Evolutionary conservation across 64 coral and sea anemone species (phyloP).

Genomic region (Pocillopora verrucosa): DNA sequence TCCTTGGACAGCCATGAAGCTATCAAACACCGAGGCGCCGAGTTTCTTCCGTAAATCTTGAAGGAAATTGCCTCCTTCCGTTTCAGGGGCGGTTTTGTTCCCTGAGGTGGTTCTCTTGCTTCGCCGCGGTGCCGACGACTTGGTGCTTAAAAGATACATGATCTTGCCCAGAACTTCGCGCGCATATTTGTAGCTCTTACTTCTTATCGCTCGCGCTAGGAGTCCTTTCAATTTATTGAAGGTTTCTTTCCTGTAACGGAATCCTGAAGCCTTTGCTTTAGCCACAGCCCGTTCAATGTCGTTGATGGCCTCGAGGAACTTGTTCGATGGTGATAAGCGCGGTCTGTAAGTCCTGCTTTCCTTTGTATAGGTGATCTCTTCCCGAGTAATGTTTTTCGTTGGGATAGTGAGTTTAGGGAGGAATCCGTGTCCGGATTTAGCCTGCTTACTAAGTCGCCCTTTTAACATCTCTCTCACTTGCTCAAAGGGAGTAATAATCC

Average conservation of each 20-base stretch:
- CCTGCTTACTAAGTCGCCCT: too few species aligned
- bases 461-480: neutral
- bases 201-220: neutral
- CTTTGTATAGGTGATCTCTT: conserved; percentile 28
- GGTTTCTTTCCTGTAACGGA: neutral
- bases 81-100: too few species aligned
- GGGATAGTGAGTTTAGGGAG: too few species aligned
- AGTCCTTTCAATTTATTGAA: conserved; percentile 28
- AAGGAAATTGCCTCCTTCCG: conserved; percentile 3
- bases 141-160: conserved; percentile 9
- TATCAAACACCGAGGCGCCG: conserved; percentile 6
- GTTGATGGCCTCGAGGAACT: conserved; percentile 66
- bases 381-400: neutral
- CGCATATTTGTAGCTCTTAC: conserved; percentile 45
- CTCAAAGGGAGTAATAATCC: neutral
- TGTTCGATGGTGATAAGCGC: conserved; percentile 57
- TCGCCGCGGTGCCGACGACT: neutral
- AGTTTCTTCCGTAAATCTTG: conserved; percentile 9
- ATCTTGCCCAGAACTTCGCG: conserved; percentile 18
- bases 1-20: conserved; percentile 50
- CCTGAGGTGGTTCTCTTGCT: neutral
- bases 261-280: conserved; percentile 32
- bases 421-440: too few species aligned
- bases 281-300: conserved; percentile 69
- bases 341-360: conserved; percentile 49